These are phyloP conservation scores for Xylota segnis DNA, from an alignment of 2,888 invertebrate species.

Conservation along the genomic window DNA sequence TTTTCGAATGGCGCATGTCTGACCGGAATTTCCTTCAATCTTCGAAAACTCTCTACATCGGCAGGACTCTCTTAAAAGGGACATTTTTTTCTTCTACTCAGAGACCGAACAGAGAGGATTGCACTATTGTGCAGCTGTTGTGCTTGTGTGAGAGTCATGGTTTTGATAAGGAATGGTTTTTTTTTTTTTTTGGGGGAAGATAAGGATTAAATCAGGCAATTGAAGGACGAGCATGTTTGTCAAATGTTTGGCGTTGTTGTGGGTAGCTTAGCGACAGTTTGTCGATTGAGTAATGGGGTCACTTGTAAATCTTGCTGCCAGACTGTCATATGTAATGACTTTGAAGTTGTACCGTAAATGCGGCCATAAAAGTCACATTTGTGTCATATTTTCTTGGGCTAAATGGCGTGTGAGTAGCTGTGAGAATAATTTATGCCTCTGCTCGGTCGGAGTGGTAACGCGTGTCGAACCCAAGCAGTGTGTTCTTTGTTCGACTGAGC, in stretches of 20 bases:
- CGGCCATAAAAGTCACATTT: slow-evolving; percentile 54
- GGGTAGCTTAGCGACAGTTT: neutral
- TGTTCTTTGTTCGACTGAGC: neutral
- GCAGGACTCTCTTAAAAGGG: slow-evolving; percentile 53
- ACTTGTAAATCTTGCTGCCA: neutral
- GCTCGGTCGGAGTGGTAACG: slow-evolving; percentile 26
- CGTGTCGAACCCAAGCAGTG: neutral
- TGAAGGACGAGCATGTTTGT: neutral
- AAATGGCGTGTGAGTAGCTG: slow-evolving; percentile 42
- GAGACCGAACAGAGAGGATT: neutral
- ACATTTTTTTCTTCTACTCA: slow-evolving; percentile 30
- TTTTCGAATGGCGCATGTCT: slow-evolving; percentile 48
- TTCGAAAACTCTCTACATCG: slow-evolving; percentile 63
- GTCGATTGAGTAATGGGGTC: neutral
- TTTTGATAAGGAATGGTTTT: neutral
- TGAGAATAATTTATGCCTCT: slow-evolving; percentile 1
- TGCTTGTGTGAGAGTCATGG: neutral
- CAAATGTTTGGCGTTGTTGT: neutral
- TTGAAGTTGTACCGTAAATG: neutral
- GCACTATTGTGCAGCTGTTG: slow-evolving; percentile 3
- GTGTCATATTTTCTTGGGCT: slow-evolving; percentile 44
- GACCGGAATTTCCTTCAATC: slow-evolving; percentile 40
- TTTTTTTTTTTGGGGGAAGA: neutral
- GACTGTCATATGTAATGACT: neutral
- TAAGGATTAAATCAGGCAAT: neutral